Evolutionary conservation across 2,888 invertebrate genomes (phyloP).

Genomic region (Cheilosia grossa): DNA sequence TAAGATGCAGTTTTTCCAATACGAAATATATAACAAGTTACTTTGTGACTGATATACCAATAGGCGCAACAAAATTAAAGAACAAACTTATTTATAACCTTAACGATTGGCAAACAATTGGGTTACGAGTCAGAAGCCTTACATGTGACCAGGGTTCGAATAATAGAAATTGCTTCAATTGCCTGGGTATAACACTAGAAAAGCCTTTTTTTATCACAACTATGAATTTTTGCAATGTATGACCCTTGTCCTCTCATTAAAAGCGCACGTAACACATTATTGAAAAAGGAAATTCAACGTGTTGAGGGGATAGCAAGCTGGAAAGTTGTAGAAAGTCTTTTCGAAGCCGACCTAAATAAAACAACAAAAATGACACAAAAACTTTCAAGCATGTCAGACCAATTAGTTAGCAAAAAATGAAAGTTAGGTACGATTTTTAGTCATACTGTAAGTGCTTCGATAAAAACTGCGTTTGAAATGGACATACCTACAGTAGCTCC

Average conservation of each 20-base stretch:
- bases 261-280: background rate
- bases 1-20: conserved; percentile 1
- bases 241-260: background rate
- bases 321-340: background rate
- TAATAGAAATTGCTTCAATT: conserved; percentile 2
- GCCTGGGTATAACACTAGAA: background rate
- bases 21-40: conserved; percentile 7
- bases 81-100: background rate
- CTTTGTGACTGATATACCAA: background rate
- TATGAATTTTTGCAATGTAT: background rate
- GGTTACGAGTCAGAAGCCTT: background rate
- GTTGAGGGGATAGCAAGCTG: background rate
- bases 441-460: conserved; percentile 1
- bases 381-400: background rate
- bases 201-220: background rate
- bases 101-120: background rate
- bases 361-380: background rate
- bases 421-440: conserved; percentile 1
- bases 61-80: background rate
- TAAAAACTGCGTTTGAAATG: background rate
- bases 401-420: conserved; percentile 2
- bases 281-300: background rate
- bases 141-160: conserved; percentile 1
- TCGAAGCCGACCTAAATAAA: background rate
- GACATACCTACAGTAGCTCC: background rate